Base-by-base conservation (phyloP, 2,888 invertebrate genomes). In the Drosophila sordidapex region DNA sequence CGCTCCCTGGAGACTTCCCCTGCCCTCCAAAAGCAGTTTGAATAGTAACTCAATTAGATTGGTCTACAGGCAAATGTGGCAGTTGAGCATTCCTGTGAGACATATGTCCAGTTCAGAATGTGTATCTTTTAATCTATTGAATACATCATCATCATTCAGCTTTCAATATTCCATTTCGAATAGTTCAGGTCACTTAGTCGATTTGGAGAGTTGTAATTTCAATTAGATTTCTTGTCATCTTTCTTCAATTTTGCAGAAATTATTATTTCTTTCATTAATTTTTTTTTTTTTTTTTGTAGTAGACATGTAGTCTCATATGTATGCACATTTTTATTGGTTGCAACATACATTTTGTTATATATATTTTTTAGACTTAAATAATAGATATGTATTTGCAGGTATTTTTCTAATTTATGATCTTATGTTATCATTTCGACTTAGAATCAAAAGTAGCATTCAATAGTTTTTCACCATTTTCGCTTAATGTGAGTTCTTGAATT, bases 41-140 rank as follows among this genome's bases (percentile, higher is more conserved):
- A 33, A 35, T 15, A 40, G 27, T 18, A 70, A 71, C 76, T 40
- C 58, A 65, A 70, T 65, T 46, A n/a, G 43, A 54, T 33, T 65
- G 27, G 25, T 29, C 63, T 60, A 52, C 59, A 51, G 38, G 54
- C 59, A 60, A 68, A 52, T 60, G 48, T 43, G 15, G 21, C 33
- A 29, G 35, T 5, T 48, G 25, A 15, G 25, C 46, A 46, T 46
- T 46, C 46, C 46, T 25, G 15, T 15, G 46, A 46, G 46, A 15
- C 46, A 46, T 46, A 8, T 46, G 46, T 25, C 46, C 46, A 25
- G 27, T 15, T 15, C 46, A 25, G 46, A 15, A 25, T 15, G 15
- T 25, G 46, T 46, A 46, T 46, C 2, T 46, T 46, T 46, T 8
- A 25, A 25, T 46, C 46, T 46, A 46, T 46, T 25, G 25, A 46